A percentile compares a stretch with the other conserved stretches of the same genome.
Evolutionary conservation across 2,113 vertebrate species (phyloP).

Genomic region (Tichodroma muraria): DNA sequence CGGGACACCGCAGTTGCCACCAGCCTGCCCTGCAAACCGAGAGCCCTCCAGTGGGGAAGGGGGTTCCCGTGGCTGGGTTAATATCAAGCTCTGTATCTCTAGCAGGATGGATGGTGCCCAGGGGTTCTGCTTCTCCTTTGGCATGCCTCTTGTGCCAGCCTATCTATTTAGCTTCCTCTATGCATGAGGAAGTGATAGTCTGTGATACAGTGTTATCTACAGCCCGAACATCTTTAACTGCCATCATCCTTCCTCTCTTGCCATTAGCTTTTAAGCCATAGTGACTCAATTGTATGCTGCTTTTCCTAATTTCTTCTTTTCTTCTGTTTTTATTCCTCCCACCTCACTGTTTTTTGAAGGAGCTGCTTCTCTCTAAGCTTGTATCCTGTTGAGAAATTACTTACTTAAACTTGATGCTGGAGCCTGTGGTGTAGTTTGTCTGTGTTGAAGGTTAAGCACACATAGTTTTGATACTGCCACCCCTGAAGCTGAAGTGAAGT

Average conservation of each 20-base stretch:
- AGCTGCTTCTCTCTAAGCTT: not conserved
- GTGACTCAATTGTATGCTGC: not conserved
- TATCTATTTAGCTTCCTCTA: not conserved
- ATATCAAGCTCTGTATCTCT: not conserved
- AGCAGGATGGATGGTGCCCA: not conserved
- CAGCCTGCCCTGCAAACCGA: fast-evolving
- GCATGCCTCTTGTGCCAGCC: not conserved
- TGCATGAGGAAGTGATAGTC: slow-evolving; percentile 28
- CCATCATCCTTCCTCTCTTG: not conserved
- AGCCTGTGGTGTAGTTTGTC: not conserved
- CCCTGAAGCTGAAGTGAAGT: not conserved
- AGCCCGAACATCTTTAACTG: not conserved
- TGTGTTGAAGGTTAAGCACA: not conserved
- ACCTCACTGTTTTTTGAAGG: not conserved
- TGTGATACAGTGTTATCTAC: not conserved
- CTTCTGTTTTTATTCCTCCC: not conserved
- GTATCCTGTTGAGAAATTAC: not conserved
- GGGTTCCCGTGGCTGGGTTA: not conserved
- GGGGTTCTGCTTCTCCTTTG: slow-evolving; percentile 3
- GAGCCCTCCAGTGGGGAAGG: not conserved
- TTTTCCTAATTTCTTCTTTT: not conserved
- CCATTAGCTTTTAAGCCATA: not conserved
- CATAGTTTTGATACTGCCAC: not conserved
- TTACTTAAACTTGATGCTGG: not conserved
- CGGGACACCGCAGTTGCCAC: not conserved